Evolutionary conservation across 2,113 vertebrate species (phyloP).

Genomic region (Microtus montanus): DNA sequence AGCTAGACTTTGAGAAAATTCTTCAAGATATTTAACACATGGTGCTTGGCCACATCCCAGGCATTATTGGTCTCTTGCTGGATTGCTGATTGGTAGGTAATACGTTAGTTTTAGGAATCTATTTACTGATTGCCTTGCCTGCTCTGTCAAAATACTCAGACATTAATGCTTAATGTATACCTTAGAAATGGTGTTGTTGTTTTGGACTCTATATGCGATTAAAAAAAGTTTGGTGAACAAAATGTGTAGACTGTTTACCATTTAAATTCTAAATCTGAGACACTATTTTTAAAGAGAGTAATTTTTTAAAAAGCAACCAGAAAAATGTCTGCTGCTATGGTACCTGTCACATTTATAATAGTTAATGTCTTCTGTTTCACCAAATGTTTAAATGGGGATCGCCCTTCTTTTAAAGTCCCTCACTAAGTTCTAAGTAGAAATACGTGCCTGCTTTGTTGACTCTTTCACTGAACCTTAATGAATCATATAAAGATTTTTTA

Average conservation of each 20-base stretch:
- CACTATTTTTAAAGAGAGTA: background rate
- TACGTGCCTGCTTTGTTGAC: background rate
- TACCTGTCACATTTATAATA: background rate
- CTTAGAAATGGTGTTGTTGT: background rate
- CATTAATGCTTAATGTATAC: background rate
- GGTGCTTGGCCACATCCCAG: background rate
- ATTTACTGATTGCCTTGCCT: conserved; percentile 24
- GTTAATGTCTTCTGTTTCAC: background rate
- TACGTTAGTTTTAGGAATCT: background rate
- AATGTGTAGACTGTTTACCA: background rate
- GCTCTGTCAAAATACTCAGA: conserved; percentile 21
- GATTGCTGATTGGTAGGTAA: background rate
- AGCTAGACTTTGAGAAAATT: conserved; percentile 57
- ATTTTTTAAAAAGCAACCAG: conserved; percentile 36
- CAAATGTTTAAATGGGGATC: conserved; percentile 24
- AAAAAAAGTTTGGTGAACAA: conserved; percentile 58
- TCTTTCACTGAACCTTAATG: background rate
- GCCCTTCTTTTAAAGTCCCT: background rate
- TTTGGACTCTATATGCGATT: background rate
- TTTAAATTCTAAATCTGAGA: conserved; percentile 3
- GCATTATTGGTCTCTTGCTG: background rate
- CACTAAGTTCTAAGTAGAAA: background rate
- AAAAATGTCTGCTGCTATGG: background rate
- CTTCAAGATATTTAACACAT: conserved; percentile 40
- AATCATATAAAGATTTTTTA: background rate